A percentile compares a stretch with the other conserved stretches of the same genome.
These are phyloP conservation scores for Cygnus buccinator DNA, from an alignment of 2,113 vertebrate genomes.

Conservation along the genomic window DNA sequence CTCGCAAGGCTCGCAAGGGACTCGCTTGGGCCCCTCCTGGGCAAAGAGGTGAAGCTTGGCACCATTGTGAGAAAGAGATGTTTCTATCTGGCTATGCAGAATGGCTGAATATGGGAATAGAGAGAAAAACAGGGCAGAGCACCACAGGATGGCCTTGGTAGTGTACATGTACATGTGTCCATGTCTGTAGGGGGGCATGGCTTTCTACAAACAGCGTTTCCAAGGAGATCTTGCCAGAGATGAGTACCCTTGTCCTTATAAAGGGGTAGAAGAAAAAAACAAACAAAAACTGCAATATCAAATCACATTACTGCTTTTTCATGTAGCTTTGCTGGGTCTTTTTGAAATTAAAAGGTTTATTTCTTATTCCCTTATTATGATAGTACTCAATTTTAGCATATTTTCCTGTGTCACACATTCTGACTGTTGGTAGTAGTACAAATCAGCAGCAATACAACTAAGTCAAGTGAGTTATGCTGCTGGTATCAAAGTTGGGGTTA, in stretches of 20 bases:
- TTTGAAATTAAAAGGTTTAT: conserved; percentile 34
- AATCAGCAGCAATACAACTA: background rate
- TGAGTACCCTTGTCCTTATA: conserved; percentile 15
- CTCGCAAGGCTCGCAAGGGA: background rate
- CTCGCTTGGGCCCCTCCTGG: accelerated
- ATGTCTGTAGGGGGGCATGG: background rate
- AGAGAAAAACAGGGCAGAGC: background rate
- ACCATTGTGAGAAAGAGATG: background rate
- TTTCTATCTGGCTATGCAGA: background rate
- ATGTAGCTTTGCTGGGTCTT: background rate
- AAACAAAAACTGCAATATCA: background rate
- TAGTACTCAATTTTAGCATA: background rate
- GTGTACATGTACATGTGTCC: accelerated
- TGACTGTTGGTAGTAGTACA: background rate
- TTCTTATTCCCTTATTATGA: background rate
- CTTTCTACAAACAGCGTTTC: conserved; percentile 6
- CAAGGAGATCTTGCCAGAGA: conserved; percentile 30
- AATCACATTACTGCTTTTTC: background rate
- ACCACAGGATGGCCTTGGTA: background rate
- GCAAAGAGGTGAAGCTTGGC: background rate
- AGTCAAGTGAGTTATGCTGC: background rate
- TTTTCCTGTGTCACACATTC: background rate
- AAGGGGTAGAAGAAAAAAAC: background rate
- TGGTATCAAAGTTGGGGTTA: background rate
- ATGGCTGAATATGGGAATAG: background rate